A percentile compares a stretch with the other conserved stretches of the same genome.
These are phyloP conservation scores for Engraulis encrasicolus DNA, from an alignment of 2,113 vertebrate genomes.

Conservation along the genomic window DNA sequence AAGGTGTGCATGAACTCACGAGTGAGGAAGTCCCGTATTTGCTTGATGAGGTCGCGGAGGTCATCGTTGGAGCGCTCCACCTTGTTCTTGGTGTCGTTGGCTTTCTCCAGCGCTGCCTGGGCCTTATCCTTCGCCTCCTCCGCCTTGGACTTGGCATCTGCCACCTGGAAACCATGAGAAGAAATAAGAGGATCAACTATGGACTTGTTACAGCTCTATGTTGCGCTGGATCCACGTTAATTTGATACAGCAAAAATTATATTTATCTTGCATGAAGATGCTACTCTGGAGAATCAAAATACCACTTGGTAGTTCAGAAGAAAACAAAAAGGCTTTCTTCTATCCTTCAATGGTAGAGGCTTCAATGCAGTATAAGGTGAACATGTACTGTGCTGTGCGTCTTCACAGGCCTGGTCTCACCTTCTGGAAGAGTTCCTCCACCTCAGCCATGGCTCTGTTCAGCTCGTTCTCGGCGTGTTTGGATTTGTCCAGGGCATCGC, in stretches of 20 bases:
- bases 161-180: constrained; percentile 72
- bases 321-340: background rate
- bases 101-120: constrained; percentile 86
- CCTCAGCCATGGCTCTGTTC: constrained; percentile 83
- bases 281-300: too few species aligned
- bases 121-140: constrained; percentile 85
- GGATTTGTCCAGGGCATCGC: constrained; percentile 84
- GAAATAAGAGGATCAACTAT: background rate
- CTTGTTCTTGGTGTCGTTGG: constrained; percentile 84
- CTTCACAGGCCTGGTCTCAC: constrained; percentile 55
- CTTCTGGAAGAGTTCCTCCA: constrained; percentile 83
- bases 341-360: too few species aligned
- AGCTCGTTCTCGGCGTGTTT: constrained; percentile 86
- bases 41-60: constrained; percentile 91
- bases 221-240: too few species aligned
- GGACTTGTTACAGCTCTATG: background rate
- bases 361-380: background rate
- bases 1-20: constrained; percentile 72
- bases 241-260: too few species aligned
- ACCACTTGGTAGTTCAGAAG: too few species aligned
- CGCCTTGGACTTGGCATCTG: constrained; percentile 87
- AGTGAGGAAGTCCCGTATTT: constrained; percentile 91
- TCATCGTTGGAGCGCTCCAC: constrained; percentile 92
- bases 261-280: too few species aligned
- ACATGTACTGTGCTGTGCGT: background rate